A percentile compares a stretch with the other conserved stretches of the same genome.
Evolutionary conservation across 2,888 invertebrate genomes (phyloP).

Genomic region (Noctua janthe): DNA sequence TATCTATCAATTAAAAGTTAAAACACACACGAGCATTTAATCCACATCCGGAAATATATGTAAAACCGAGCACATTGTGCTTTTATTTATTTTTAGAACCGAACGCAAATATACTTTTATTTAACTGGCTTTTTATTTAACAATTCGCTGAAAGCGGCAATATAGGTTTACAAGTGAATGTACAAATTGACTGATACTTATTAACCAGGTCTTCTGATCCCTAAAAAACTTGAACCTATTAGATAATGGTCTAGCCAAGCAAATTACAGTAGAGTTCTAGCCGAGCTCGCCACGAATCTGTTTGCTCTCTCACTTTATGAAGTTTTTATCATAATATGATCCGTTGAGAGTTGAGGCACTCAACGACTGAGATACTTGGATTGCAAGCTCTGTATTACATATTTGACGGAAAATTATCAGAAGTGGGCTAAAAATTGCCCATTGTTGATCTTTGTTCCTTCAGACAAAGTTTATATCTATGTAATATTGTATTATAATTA

Average conservation of each 20-base stretch:
- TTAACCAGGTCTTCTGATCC: neutral
- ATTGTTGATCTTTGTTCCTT: neutral
- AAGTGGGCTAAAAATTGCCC: neutral
- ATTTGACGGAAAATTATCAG: neutral
- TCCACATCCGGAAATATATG: constrained; percentile 8
- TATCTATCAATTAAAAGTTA: constrained; percentile 1
- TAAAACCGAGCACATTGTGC: neutral
- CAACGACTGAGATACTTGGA: neutral
- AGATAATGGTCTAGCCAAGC: constrained; percentile 1
- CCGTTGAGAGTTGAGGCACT: constrained; percentile 11
- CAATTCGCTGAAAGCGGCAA: neutral
- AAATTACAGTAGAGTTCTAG: constrained; percentile 34
- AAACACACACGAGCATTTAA: neutral
- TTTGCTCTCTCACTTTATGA: constrained; percentile 45
- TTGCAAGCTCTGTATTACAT: constrained; percentile 17
- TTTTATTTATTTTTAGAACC: constrained; percentile 11
- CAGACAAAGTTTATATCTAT: neutral
- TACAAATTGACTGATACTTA: neutral
- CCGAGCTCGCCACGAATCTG: constrained; percentile 31
- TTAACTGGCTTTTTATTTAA: constrained; percentile 15
- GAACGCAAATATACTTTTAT: neutral
- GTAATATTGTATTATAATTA: neutral
- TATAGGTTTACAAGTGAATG: neutral
- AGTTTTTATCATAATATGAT: constrained; percentile 42
- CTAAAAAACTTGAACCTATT: constrained; percentile 24